Evolutionary conservation across 53 echinoderm and acorn worm species (phyloP).

Genomic region (Glandiceps talaboti): DNA sequence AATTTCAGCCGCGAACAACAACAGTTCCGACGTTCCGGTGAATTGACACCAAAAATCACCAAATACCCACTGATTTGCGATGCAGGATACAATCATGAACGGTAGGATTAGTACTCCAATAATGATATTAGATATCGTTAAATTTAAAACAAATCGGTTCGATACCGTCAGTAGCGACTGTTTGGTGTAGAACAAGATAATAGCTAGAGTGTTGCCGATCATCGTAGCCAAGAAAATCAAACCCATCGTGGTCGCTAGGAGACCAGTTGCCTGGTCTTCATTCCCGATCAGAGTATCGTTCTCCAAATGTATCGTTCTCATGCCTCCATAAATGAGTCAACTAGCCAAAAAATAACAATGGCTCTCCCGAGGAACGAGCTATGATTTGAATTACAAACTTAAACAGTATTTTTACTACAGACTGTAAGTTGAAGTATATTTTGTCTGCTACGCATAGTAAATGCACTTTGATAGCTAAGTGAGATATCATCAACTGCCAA

Average conservation of each 20-base stretch:
- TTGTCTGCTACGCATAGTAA: too few relatives aligned
- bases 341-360: too few relatives aligned
- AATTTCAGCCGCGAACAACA: neutral
- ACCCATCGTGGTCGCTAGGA: conserved; percentile 31
- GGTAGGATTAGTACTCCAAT: conserved; percentile 15
- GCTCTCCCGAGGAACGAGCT: too few relatives aligned
- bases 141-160: conserved; percentile 64
- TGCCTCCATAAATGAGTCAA: too few relatives aligned
- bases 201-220: conserved; percentile 45
- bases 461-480: too few relatives aligned
- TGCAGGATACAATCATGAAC: neutral
- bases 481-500: too few relatives aligned
- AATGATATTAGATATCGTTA: conserved; percentile 60
- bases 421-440: too few relatives aligned
- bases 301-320: too few relatives aligned
- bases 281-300: too few relatives aligned
- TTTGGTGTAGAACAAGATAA: conserved; percentile 54
- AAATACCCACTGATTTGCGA: neutral
- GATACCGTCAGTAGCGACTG: conserved; percentile 58
- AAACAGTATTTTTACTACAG: too few relatives aligned
- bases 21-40: neutral
- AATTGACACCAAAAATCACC: neutral
- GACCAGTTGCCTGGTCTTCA: neutral
- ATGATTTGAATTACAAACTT: too few relatives aligned
- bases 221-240: conserved; percentile 39